phyloP scores from a whole-genome alignment of 2,888 invertebrate species.

The Chalcosyrphus nemorum region DNA sequence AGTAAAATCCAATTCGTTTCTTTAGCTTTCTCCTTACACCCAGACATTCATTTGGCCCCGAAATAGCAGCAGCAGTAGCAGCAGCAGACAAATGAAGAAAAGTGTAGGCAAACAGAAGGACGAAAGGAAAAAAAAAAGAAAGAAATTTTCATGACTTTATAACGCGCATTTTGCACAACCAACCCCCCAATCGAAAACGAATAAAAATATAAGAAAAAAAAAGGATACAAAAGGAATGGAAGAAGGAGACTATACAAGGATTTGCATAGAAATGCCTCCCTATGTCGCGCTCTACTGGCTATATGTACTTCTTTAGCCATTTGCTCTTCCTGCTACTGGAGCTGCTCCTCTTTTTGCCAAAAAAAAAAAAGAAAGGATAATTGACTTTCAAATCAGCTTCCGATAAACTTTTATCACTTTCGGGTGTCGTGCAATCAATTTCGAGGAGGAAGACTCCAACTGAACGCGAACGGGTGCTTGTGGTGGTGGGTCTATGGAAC shows the following conservation, averaged over 20 bases:
- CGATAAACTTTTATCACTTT: conserved; percentile 81
- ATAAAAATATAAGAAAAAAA: conserved; percentile 61
- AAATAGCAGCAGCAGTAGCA: too few relatives aligned
- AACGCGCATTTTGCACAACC: conserved; percentile 28
- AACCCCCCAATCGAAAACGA: conserved; percentile 53
- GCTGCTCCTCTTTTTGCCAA: conserved; percentile 12
- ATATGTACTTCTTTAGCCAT: conserved; percentile 6
- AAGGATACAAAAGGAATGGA: conserved; percentile 11
- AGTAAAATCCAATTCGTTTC: conserved; percentile 54
- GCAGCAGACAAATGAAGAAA: conserved; percentile 9
- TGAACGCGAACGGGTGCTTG: not conserved
- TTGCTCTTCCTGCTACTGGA: too few relatives aligned
- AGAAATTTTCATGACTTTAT: conserved; percentile 53
- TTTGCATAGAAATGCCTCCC: conserved; percentile 53
- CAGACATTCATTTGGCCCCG: conserved; percentile 23
- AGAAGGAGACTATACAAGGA: conserved; percentile 38
- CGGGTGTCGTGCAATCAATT: conserved; percentile 77
- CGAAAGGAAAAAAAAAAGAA: not conserved
- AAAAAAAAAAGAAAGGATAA: conserved; percentile 79
- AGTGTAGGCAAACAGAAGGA: conserved; percentile 31
- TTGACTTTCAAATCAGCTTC: conserved; percentile 81
- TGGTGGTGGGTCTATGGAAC: not conserved
- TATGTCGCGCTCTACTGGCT: conserved; percentile 11
- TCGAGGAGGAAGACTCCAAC: conserved; percentile 30
- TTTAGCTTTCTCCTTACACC: conserved; percentile 12